Evolutionary conservation across 2,797 vertebrate species (phyloP).

Genomic region (Limnodromus scolopaceus): DNA sequence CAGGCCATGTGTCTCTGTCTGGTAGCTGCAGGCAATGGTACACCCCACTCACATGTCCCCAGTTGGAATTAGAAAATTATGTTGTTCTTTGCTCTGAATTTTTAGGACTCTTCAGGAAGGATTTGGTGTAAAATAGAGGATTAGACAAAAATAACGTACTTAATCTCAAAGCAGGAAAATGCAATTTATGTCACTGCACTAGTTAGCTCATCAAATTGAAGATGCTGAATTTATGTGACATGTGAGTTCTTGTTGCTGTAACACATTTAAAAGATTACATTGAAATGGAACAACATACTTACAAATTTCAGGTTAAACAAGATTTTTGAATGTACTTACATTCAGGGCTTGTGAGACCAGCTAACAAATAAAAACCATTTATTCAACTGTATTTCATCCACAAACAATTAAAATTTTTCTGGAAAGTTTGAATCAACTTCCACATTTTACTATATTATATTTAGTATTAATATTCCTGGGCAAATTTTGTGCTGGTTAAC

Average conservation of each 20-base stretch:
- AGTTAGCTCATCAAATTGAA: constrained; percentile 40
- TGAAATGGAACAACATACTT: constrained; percentile 26
- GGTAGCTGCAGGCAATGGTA: background rate
- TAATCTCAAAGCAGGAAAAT: constrained; percentile 40
- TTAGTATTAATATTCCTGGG: background rate
- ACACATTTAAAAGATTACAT: constrained; percentile 39
- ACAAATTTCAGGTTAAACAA: background rate
- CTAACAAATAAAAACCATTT: background rate
- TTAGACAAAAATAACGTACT: constrained; percentile 53
- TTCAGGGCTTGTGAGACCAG: background rate
- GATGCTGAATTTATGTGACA: constrained; percentile 44
- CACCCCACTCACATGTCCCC: background rate
- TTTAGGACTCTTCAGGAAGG: constrained; percentile 7
- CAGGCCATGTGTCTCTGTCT: background rate
- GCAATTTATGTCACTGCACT: constrained; percentile 24
- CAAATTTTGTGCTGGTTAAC: background rate
- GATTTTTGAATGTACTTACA: background rate
- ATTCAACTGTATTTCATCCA: background rate
- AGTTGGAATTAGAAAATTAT: background rate
- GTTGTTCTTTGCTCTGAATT: background rate
- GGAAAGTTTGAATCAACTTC: background rate
- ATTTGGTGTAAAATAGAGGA: constrained; percentile 43
- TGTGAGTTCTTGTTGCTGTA: constrained; percentile 13
- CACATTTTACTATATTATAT: background rate
- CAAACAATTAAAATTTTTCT: background rate